Percentiles rank a stretch among this genome's conserved stretches.
Conservation (phyloP, 2,113 vertebrate species). For the Lasiurus cinereus region DNA sequence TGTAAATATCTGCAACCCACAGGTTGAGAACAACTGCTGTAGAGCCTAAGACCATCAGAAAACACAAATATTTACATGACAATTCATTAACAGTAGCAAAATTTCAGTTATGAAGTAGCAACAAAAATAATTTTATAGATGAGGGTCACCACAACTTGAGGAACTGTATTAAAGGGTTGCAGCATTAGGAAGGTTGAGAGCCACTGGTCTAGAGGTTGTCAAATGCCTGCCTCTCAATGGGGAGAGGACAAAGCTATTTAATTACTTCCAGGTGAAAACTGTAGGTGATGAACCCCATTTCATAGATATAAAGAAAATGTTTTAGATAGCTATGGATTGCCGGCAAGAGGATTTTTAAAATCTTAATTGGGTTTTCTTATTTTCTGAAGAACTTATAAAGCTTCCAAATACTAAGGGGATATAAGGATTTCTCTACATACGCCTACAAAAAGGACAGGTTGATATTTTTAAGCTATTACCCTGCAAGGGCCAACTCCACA, state of each 20-base stretch:
- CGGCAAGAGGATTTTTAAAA: neutral
- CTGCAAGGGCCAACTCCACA: neutral
- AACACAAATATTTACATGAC: too few species aligned
- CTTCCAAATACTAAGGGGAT: neutral
- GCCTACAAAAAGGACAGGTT: neutral
- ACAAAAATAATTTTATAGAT: too few species aligned
- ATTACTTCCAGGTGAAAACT: constrained; percentile 7
- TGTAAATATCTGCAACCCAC: too few species aligned
- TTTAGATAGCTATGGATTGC: neutral
- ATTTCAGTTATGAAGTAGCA: too few species aligned
- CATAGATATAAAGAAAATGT: neutral
- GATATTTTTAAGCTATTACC: neutral
- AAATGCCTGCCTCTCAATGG: neutral
- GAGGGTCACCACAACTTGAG: too few species aligned
- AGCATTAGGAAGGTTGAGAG: too few species aligned
- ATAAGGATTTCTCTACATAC: neutral
- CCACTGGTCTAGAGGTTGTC: neutral
- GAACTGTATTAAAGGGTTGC: too few species aligned
- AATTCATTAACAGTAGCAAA: too few species aligned
- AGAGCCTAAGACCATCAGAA: too few species aligned
- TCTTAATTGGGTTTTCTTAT: neutral
- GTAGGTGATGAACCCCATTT: neutral
- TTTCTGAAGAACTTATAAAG: neutral
- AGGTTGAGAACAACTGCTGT: too few species aligned
- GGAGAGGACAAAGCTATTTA: neutral